Evolutionary conservation across 2,888 invertebrate genomes (phyloP).

Genomic region (Caenorhabditis sp.): DNA sequence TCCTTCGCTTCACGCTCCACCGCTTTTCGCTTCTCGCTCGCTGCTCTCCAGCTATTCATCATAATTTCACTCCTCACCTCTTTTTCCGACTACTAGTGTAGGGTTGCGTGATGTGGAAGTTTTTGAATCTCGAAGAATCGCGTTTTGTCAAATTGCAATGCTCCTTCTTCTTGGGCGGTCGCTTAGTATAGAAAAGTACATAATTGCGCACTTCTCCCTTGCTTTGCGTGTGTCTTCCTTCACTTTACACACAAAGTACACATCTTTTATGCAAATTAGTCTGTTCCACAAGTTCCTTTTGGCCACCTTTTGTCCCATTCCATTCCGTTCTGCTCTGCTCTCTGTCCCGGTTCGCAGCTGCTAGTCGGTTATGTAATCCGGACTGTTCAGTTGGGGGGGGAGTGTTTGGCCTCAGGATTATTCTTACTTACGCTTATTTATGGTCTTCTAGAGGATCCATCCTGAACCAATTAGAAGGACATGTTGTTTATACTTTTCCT

Average conservation of each 20-base stretch:
- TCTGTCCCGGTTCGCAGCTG: background rate
- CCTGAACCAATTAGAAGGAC: too few relatives aligned
- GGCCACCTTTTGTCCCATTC: slow-evolving; percentile 8
- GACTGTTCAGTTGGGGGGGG: background rate
- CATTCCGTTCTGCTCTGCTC: too few relatives aligned
- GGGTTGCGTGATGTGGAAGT: too few relatives aligned
- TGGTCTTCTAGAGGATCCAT: too few relatives aligned
- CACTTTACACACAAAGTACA: slow-evolving; percentile 16
- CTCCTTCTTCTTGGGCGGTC: slow-evolving; percentile 4
- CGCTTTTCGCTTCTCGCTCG: slow-evolving; percentile 16
- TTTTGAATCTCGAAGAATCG: background rate
- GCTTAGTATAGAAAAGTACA: slow-evolving; percentile 38
- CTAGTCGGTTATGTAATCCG: slow-evolving; percentile 45
- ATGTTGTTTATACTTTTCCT: too few relatives aligned
- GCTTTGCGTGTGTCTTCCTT: slow-evolving; percentile 6
- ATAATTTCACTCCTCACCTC: slow-evolving; percentile 28
- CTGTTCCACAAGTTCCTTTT: slow-evolving; percentile 11
- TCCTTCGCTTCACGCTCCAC: slow-evolving; percentile 43
- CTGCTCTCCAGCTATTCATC: slow-evolving; percentile 30
- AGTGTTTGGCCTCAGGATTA: slow-evolving; percentile 28
- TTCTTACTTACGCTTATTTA: too few relatives aligned
- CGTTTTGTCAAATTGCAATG: background rate
- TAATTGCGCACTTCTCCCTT: too few relatives aligned
- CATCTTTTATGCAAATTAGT: slow-evolving; percentile 62
- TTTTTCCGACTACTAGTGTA: too few relatives aligned